Conservation (phyloP, 2,797 vertebrate species). For the Hafferia zeledoni region DNA sequence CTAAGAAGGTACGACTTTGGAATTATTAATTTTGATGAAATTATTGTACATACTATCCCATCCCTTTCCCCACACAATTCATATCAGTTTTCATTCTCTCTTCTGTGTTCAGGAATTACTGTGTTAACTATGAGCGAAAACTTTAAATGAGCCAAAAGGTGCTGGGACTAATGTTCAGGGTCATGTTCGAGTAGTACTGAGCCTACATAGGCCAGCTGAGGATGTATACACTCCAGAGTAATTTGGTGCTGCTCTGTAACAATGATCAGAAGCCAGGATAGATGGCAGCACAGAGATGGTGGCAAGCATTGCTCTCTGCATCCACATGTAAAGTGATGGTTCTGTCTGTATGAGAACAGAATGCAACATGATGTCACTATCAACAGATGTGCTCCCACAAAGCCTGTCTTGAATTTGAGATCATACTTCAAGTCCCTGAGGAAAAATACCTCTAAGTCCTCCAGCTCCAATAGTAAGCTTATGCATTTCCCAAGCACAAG, state of each 20-base stretch:
- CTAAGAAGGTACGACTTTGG: neutral
- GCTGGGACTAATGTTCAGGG: neutral
- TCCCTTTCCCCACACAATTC: neutral
- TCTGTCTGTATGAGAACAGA: too few relatives aligned
- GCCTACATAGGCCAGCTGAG: neutral
- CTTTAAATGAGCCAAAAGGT: neutral
- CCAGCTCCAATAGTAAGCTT: neutral
- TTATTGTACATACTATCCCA: neutral
- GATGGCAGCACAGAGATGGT: too few relatives aligned
- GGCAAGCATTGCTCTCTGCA: neutral
- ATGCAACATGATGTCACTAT: rapidly evolving
- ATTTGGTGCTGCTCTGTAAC: neutral
- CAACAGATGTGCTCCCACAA: neutral
- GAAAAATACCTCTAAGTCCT: neutral
- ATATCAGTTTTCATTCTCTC: neutral
- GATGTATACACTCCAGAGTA: neutral
- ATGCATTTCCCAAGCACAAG: neutral
- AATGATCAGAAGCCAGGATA: neutral
- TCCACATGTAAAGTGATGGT: rapidly evolving
- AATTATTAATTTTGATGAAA: neutral
- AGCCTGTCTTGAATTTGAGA: neutral
- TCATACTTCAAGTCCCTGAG: neutral
- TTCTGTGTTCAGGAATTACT: neutral
- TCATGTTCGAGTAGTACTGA: neutral
- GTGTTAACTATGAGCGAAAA: neutral